Percentiles rank a stretch among this genome's conserved stretches.
Evolutionary conservation across 2,888 invertebrate genomes (phyloP).

Genomic region (Athetis lepigone): DNA sequence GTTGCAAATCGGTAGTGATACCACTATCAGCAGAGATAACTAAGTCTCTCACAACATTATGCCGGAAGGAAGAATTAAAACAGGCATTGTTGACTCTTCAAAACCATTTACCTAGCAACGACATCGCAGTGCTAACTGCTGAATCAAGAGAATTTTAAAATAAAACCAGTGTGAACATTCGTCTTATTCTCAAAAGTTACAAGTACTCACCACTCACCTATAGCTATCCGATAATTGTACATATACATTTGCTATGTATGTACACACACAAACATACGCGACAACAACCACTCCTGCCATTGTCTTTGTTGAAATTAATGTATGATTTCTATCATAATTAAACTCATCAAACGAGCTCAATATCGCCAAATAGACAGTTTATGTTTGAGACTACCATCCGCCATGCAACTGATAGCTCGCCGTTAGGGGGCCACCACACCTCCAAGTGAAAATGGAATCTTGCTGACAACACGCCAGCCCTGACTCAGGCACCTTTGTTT

Average conservation of each 20-base stretch:
- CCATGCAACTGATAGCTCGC: conserved; percentile 3
- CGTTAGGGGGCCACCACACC: conserved; percentile 33
- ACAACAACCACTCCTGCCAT: conserved; percentile 26
- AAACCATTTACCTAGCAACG: conserved; percentile 1
- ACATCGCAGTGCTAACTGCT: conserved; percentile 2
- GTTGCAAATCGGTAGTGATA: conserved; percentile 18
- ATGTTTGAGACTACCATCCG: not conserved
- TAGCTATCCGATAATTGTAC: conserved; percentile 15
- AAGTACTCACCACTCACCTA: conserved; percentile 14
- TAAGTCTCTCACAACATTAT: not conserved
- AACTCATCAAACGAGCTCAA: conserved; percentile 22
- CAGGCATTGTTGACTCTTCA: conserved; percentile 18
- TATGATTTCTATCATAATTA: conserved; percentile 40
- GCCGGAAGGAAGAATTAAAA: not conserved
- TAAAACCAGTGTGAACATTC: conserved; percentile 15
- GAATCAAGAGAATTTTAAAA: conserved; percentile 8
- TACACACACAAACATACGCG: conserved; percentile 35
- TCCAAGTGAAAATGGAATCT: conserved; percentile 29
- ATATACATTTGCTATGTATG: conserved; percentile 3
- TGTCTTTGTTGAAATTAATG: conserved; percentile 46
- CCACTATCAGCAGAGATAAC: conserved; percentile 20
- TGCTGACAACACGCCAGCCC: conserved; percentile 9
- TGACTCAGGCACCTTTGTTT: conserved; percentile 22
- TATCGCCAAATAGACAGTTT: conserved; percentile 15
- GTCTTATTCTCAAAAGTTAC: conserved; percentile 43